phyloP scores from a whole-genome alignment of 2,888 invertebrate genomes.

The Cetonia aurata region DNA sequence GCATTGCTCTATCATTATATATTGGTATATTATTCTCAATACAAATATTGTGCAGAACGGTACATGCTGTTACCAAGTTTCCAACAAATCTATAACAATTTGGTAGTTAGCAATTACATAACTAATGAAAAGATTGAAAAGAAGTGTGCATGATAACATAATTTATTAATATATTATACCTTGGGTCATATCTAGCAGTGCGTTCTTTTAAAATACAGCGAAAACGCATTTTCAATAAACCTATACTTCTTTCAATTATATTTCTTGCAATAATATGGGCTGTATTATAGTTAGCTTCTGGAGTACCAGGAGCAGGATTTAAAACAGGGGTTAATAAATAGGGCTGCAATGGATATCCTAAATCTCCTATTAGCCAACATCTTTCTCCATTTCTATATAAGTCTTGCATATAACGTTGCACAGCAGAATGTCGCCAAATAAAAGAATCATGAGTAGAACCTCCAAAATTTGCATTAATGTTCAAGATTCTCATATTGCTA shows the following conservation, averaged over 20 bases:
- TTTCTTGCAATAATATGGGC: neutral
- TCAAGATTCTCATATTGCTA: neutral
- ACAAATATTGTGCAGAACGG: neutral
- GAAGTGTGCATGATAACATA: too few species aligned
- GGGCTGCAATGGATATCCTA: neutral
- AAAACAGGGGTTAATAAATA: too few species aligned
- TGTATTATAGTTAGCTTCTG: neutral
- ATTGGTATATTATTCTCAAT: too few species aligned
- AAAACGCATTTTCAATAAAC: neutral
- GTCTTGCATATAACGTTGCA: neutral
- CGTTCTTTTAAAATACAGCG: too few species aligned
- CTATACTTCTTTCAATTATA: neutral
- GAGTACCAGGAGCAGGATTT: neutral
- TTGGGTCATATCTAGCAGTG: too few species aligned
- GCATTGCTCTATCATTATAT: too few species aligned
- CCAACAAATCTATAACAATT: neutral
- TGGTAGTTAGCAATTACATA: too few species aligned
- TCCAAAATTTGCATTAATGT: slow-evolving; percentile 16
- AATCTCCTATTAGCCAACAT: neutral
- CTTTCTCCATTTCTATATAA: neutral
- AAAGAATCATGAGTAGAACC: slow-evolving; percentile 7
- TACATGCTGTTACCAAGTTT: neutral
- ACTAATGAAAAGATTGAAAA: too few species aligned
- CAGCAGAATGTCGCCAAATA: neutral
- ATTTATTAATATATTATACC: too few species aligned